Conservation (phyloP, 2,888 invertebrate species). For the Phengaris arion region DNA sequence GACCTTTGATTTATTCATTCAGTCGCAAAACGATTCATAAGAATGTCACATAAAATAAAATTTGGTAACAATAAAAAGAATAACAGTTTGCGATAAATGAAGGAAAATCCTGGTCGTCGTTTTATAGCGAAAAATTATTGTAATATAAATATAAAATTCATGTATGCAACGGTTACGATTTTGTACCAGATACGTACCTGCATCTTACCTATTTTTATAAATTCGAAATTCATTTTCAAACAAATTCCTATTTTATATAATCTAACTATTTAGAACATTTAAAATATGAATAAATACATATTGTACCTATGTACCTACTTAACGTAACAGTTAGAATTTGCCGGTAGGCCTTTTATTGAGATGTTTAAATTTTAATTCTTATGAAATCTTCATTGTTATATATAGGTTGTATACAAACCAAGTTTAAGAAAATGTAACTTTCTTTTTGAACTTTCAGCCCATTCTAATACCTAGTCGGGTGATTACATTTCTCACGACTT, state of each 20-base stretch:
- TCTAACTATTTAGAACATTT: no score
- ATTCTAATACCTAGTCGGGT: neutral
- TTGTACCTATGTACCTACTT: no score
- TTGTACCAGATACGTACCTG: neutral
- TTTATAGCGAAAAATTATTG: constrained; percentile 24
- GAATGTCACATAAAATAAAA: constrained; percentile 22
- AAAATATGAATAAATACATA: no score
- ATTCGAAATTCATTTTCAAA: no score
- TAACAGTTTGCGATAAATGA: neutral
- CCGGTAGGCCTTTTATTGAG: no score
- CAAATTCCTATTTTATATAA: no score
- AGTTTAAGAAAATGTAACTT: no score
- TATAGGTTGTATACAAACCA: no score
- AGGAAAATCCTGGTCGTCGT: neutral
- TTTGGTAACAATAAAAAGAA: constrained; percentile 12
- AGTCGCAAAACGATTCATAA: constrained; percentile 11
- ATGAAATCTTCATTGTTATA: no score
- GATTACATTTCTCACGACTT: constrained; percentile 1
- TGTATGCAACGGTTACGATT: neutral
- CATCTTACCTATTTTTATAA: neutral
- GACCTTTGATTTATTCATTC: constrained; percentile 26
- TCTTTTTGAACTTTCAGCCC: no score
- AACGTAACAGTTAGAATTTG: no score
- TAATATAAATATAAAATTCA: constrained; percentile 9
- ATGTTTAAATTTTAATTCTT: no score